Evolutionary conservation across 2,888 invertebrate genomes (phyloP).

Genomic region (Trissolcus brochymenae): DNA sequence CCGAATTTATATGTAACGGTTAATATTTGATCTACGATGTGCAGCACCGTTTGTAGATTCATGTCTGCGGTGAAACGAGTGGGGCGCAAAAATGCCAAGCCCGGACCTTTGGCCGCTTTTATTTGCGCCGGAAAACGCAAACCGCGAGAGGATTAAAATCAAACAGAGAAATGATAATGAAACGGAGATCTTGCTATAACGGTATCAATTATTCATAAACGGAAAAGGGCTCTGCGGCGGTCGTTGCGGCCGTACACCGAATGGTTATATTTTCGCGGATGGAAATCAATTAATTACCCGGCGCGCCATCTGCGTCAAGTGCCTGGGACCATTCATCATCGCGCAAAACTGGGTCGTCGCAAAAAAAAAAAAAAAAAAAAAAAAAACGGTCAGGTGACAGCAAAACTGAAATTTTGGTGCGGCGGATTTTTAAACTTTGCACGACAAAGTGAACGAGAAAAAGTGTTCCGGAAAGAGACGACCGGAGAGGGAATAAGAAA

Average conservation of each 20-base stretch:
- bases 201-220: constrained; percentile 40
- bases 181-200: constrained; percentile 26
- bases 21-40: constrained; percentile 21
- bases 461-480: too few relatives aligned
- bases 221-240: constrained; percentile 7
- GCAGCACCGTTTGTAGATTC: constrained; percentile 18
- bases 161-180: constrained; percentile 34
- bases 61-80: constrained; percentile 10
- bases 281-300: constrained; percentile 52
- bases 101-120: neutral
- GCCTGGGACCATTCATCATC: constrained; percentile 49
- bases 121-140: neutral
- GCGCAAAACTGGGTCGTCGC: constrained; percentile 5
- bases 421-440: too few relatives aligned
- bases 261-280: constrained; percentile 40
- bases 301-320: constrained; percentile 53
- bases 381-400: too few relatives aligned
- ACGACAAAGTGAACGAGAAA: too few relatives aligned
- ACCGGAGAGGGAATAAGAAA: too few relatives aligned
- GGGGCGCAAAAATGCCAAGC: constrained; percentile 7
- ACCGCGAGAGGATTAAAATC: constrained; percentile 26
- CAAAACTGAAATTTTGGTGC: too few relatives aligned
- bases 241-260: constrained; percentile 35
- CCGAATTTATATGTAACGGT: constrained; percentile 17
- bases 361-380: constrained; percentile 9